Percentiles rank a stretch among this genome's conserved stretches.
phyloP scores from a whole-genome alignment of 2,113 vertebrate genomes.

The Pachypanchax playfairii region DNA sequence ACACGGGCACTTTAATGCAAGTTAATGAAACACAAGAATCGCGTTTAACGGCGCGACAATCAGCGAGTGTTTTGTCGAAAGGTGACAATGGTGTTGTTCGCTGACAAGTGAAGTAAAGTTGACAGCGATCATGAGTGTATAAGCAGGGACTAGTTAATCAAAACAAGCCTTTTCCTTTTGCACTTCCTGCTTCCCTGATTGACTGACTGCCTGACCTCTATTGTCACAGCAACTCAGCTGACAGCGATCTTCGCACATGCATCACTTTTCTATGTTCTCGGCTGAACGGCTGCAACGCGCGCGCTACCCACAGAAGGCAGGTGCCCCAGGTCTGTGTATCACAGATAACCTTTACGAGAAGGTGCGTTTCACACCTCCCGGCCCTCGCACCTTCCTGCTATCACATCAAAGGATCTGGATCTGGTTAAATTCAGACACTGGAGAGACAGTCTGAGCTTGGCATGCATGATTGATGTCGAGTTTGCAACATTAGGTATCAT shows the following conservation, averaged over 20 bases:
- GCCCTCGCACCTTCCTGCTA: constrained; percentile 67
- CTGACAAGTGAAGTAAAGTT: constrained; percentile 60
- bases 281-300: constrained; percentile 51
- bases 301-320: constrained; percentile 68
- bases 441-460: constrained; percentile 62
- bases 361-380: constrained; percentile 74
- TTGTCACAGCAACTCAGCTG: constrained; percentile 64
- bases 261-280: constrained; percentile 67
- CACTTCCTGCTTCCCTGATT: constrained; percentile 44
- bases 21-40: constrained; percentile 77
- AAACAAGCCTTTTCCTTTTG: constrained; percentile 24
- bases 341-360: constrained; percentile 79
- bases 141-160: too few relatives aligned
- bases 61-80: constrained; percentile 50
- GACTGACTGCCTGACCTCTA: constrained; percentile 74
- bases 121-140: too few relatives aligned
- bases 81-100: constrained; percentile 55
- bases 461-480: constrained; percentile 76
- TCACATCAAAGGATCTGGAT: constrained; percentile 74
- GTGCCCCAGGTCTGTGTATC: constrained; percentile 76
- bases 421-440: constrained; percentile 71
- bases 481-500: constrained; percentile 75
- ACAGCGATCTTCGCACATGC: constrained; percentile 71
- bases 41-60: constrained; percentile 63
- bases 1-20: constrained; percentile 74